Conservation (phyloP, 2,113 vertebrate genomes). For the Greenwoodochromis staneri region DNA sequence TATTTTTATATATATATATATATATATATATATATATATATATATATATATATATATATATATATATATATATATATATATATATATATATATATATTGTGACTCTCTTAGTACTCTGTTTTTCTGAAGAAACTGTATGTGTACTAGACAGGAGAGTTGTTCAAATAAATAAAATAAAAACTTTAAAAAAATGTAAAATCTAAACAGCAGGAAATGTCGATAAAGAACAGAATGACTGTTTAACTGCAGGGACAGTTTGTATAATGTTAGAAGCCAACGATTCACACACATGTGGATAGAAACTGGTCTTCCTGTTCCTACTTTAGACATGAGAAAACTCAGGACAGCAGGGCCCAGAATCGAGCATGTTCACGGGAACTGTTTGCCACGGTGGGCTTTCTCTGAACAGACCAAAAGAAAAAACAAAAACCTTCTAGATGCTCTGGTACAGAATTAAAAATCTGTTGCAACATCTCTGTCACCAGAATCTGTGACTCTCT, state of each 20-base stretch:
- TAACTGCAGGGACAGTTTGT: neutral
- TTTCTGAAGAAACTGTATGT: rapidly evolving
- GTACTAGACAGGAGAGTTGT: neutral
- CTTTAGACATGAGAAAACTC: neutral
- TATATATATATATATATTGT: no score
- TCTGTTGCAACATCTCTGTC: neutral
- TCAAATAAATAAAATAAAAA: neutral
- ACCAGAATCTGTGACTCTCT: neutral
- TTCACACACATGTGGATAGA: neutral
- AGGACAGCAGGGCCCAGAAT: neutral
- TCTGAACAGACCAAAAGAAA: neutral
- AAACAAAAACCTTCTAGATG: neutral
- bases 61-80: no score
- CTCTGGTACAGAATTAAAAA: neutral
- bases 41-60: no score
- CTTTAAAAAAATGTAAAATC: neutral
- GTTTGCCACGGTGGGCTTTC: neutral
- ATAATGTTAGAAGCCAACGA: neutral
- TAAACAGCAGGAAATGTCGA: neutral
- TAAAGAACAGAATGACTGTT: neutral
- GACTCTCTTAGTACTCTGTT: neutral
- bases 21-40: no score
- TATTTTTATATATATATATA: no score
- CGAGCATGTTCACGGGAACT: neutral
- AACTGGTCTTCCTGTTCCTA: neutral